Evolutionary conservation across 2,888 invertebrate genomes (phyloP).

Genomic region (Microchrysa polita): DNA sequence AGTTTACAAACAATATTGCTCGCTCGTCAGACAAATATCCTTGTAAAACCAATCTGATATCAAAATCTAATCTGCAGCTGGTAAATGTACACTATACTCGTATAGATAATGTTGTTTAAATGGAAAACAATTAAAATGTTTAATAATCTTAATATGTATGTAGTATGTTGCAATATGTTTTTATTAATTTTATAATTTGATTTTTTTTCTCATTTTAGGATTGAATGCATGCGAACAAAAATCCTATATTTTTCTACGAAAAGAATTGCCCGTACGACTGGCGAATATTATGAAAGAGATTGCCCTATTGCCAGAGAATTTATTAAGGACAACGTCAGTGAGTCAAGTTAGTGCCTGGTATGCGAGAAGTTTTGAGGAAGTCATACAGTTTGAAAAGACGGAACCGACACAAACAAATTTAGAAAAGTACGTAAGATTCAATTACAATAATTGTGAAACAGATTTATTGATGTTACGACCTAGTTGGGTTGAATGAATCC

Average conservation of each 20-base stretch:
- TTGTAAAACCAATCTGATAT: too few relatives aligned
- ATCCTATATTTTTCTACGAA: constrained; percentile 92
- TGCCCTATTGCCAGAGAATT: constrained; percentile 90
- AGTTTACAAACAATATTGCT: too few relatives aligned
- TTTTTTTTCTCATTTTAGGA: constrained; percentile 68
- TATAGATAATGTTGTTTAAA: neutral
- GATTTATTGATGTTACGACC: too few relatives aligned
- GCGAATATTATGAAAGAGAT: constrained; percentile 99
- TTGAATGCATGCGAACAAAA: constrained; percentile 89
- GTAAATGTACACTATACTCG: too few relatives aligned
- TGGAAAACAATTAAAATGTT: neutral
- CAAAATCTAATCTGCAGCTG: too few relatives aligned
- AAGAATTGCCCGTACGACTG: constrained; percentile 96
- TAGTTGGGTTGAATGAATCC: too few relatives aligned
- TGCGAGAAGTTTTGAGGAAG: constrained; percentile 92
- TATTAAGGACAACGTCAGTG: constrained; percentile 93
- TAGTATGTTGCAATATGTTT: neutral
- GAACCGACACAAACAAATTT: constrained; percentile 75
- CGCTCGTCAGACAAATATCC: too few relatives aligned
- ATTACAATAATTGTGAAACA: too few relatives aligned
- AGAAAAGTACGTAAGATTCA: constrained; percentile 67
- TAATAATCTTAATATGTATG: neutral
- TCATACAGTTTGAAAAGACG: constrained; percentile 90
- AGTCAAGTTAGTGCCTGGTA: constrained; percentile 94
- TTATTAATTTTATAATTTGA: neutral